A percentile compares a stretch with the other conserved stretches of the same genome.
Evolutionary conservation across 2,888 invertebrate species (phyloP).

Genomic region (Chrysina gloriosa): DNA sequence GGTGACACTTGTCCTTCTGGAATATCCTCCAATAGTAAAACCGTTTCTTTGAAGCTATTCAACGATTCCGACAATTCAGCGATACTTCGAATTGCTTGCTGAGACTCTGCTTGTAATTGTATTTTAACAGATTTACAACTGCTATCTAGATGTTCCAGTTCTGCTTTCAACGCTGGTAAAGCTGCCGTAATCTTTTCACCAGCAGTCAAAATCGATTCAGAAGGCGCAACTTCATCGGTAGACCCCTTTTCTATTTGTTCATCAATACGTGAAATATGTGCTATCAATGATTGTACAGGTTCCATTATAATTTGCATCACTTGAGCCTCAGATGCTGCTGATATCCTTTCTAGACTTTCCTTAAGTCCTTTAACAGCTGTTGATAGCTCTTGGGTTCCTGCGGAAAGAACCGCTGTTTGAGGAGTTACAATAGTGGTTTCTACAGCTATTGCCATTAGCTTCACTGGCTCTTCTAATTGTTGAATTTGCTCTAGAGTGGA

Average conservation of each 20-base stretch:
- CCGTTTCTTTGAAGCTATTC: too few relatives aligned
- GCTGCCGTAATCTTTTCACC: too few relatives aligned
- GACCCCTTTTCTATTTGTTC: background rate
- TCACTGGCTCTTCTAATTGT: slow-evolving; percentile 26
- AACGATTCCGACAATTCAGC: too few relatives aligned
- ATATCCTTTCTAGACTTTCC: background rate
- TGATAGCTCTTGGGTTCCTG: background rate
- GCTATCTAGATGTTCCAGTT: too few relatives aligned
- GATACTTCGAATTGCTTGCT: too few relatives aligned
- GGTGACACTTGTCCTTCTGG: too few relatives aligned
- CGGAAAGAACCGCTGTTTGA: background rate
- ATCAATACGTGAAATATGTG: slow-evolving; percentile 4
- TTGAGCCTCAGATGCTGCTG: background rate
- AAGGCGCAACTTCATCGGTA: too few relatives aligned
- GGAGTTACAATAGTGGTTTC: background rate
- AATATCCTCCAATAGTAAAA: too few relatives aligned
- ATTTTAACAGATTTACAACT: too few relatives aligned
- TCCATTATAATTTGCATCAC: background rate
- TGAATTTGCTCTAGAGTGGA: slow-evolving; percentile 3
- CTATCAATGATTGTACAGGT: background rate
- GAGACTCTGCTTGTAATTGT: too few relatives aligned
- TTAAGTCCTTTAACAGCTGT: background rate
- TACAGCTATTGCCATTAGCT: background rate
- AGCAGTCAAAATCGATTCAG: too few relatives aligned
- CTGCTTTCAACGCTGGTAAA: too few relatives aligned